A percentile compares a stretch with the other conserved stretches of the same genome.
phyloP scores from a whole-genome alignment of 2,888 invertebrate genomes.

The Nomada fabriciana region DNA sequence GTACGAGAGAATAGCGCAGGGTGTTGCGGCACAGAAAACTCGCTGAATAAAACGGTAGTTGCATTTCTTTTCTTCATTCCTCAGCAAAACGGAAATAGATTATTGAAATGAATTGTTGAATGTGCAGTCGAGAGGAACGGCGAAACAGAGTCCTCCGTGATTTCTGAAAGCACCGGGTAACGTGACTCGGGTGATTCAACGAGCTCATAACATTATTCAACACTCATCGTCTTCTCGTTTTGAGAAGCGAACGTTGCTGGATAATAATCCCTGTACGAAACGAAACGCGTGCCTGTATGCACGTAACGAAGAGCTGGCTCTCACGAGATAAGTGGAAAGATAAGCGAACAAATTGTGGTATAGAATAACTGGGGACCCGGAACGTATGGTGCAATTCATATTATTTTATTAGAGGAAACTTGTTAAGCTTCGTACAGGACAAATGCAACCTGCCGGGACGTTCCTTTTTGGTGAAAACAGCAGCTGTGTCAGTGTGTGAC shows the following conservation, averaged over 20 bases:
- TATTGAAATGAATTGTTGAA: slow-evolving; percentile 2
- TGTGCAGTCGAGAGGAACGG: slow-evolving; percentile 17
- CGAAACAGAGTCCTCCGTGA: slow-evolving; percentile 68
- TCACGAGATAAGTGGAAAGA: slow-evolving; percentile 37
- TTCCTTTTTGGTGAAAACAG: background rate
- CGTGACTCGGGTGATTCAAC: slow-evolving; percentile 72
- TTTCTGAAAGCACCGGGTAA: slow-evolving; percentile 72
- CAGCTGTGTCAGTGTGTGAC: too few species aligned
- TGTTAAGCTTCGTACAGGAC: background rate
- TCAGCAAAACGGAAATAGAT: slow-evolving; percentile 10
- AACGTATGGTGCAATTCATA: background rate
- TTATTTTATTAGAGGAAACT: slow-evolving; percentile 23
- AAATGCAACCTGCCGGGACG: background rate
- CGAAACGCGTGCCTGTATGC: slow-evolving; percentile 27
- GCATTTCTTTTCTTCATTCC: background rate
- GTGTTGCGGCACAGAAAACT: background rate
- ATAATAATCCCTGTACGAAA: slow-evolving; percentile 45
- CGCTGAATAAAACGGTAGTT: background rate
- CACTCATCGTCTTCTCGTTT: slow-evolving; percentile 59
- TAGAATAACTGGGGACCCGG: slow-evolving; percentile 18
- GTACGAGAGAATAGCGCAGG: background rate
- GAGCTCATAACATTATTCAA: slow-evolving; percentile 75
- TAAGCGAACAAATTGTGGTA: slow-evolving; percentile 38
- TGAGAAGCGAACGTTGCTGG: slow-evolving; percentile 28
- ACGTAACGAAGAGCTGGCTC: slow-evolving; percentile 32